phyloP scores from a whole-genome alignment of 2,797 vertebrate species.

The Microctenopoma steveboyesi region DNA sequence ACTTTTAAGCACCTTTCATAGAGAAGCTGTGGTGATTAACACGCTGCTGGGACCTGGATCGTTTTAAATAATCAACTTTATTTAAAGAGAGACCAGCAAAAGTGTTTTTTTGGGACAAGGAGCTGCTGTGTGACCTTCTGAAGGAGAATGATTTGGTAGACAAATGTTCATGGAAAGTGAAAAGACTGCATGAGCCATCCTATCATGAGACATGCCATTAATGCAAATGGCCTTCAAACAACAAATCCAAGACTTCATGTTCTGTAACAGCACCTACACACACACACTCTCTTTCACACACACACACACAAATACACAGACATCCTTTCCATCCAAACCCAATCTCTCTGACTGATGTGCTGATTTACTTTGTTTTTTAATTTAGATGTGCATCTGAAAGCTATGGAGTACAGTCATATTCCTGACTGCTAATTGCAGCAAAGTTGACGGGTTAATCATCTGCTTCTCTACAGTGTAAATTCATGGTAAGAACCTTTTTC shows the following conservation, averaged over 20 bases:
- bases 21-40: too few relatives aligned
- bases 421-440: slow-evolving; percentile 12
- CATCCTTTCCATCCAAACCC: neutral
- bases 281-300: too few relatives aligned
- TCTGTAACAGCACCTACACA: neutral
- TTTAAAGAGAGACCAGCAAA: neutral
- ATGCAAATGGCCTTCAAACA: slow-evolving; percentile 71
- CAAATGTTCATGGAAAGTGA: slow-evolving; percentile 73
- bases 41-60: too few relatives aligned
- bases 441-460: neutral
- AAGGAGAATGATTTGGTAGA: slow-evolving; percentile 71
- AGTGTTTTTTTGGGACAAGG: neutral
- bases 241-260: slow-evolving; percentile 11
- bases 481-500: slow-evolving; percentile 57
- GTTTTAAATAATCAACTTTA: neutral
- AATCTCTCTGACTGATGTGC: slow-evolving; percentile 1
- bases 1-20: too few relatives aligned
- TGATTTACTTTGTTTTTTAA: slow-evolving; percentile 11
- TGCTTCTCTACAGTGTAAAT: slow-evolving; percentile 1
- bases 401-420: slow-evolving; percentile 14
- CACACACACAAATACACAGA: too few relatives aligned
- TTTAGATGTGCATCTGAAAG: slow-evolving; percentile 2
- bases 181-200: neutral
- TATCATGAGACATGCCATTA: slow-evolving; percentile 14
- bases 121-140: slow-evolving; percentile 25